Percentiles rank a stretch among this genome's conserved stretches.
These are phyloP conservation scores for Ladona fulva DNA, from an alignment of 1,140 invertebrate genomes.

Conservation along the genomic window DNA sequence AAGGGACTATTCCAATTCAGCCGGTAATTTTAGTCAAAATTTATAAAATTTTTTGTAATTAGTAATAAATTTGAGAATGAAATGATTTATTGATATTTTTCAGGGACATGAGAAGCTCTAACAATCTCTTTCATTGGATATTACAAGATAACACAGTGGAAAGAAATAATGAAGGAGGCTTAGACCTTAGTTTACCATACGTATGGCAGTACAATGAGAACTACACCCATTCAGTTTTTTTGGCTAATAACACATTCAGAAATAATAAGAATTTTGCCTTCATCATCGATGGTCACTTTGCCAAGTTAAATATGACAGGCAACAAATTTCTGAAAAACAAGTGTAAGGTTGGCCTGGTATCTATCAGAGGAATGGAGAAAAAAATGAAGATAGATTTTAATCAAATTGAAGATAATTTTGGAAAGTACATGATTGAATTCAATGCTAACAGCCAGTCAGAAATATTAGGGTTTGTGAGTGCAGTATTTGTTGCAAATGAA, in stretches of 20 bases:
- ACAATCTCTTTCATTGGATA: conserved; percentile 91
- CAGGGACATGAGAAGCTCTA: conserved; percentile 80
- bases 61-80: not conserved
- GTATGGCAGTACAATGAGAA: conserved; percentile 94
- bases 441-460: conserved; percentile 86
- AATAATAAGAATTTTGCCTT: conserved; percentile 75
- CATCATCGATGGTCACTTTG: conserved; percentile 50
- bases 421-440: conserved; percentile 81
- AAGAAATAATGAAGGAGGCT: conserved; percentile 70
- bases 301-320: conserved; percentile 57
- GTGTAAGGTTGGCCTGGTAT: conserved; percentile 73
- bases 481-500: conserved; percentile 69
- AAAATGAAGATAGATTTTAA: conserved; percentile 67
- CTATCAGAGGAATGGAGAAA: conserved; percentile 94
- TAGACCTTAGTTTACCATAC: conserved; percentile 79
- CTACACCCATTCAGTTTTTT: conserved; percentile 79
- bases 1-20: conserved; percentile 78
- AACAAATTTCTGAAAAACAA: conserved; percentile 80
- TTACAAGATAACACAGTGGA: conserved; percentile 81
- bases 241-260: conserved; percentile 78
- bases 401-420: conserved; percentile 68
- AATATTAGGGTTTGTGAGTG: conserved; percentile 73
- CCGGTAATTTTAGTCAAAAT: conserved; percentile 28
- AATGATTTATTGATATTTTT: conserved; percentile 18
- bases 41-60: not conserved